These are phyloP conservation scores for Hypothenemus hampei DNA, from an alignment of 1,140 invertebrate genomes.

Conservation along the genomic window DNA sequence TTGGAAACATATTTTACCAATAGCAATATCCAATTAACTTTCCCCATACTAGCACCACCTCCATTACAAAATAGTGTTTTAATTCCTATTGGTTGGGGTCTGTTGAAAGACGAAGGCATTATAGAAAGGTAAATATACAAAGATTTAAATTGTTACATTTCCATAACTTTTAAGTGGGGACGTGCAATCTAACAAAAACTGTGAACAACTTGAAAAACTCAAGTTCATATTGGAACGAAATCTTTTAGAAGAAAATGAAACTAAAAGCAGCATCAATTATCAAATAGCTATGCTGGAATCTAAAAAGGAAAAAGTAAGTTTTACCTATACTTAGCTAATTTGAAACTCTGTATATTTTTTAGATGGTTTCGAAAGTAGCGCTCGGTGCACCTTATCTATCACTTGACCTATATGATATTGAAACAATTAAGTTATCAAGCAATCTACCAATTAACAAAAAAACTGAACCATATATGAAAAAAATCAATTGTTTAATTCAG, in stretches of 20 bases:
- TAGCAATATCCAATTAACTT: conserved; percentile 22
- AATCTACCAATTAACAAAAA: conserved; percentile 35
- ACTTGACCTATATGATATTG: conserved; percentile 42
- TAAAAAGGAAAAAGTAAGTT: conserved; percentile 36
- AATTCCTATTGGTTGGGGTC: conserved; percentile 33
- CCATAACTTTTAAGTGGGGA: neutral
- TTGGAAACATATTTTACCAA: conserved; percentile 35
- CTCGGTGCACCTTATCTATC: conserved; percentile 49
- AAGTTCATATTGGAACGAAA: conserved; percentile 35
- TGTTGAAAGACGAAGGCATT: conserved; percentile 1
- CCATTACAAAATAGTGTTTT: conserved; percentile 44
- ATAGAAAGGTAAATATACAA: conserved; percentile 1
- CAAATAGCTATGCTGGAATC: conserved; percentile 40
- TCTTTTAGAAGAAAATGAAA: conserved; percentile 24
- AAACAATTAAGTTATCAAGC: conserved; percentile 34
- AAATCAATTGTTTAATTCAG: conserved; percentile 34
- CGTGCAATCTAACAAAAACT: neutral
- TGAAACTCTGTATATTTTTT: conserved; percentile 17
- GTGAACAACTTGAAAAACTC: conserved; percentile 22
- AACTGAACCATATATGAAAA: conserved; percentile 31
- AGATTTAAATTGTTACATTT: neutral
- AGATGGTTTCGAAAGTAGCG: conserved; percentile 45
- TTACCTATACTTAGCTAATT: neutral
- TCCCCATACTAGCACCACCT: conserved; percentile 38
- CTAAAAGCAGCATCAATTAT: conserved; percentile 37